phyloP scores from a whole-genome alignment of 2,797 vertebrate species.

The Acestrorhynchus altus region DNA sequence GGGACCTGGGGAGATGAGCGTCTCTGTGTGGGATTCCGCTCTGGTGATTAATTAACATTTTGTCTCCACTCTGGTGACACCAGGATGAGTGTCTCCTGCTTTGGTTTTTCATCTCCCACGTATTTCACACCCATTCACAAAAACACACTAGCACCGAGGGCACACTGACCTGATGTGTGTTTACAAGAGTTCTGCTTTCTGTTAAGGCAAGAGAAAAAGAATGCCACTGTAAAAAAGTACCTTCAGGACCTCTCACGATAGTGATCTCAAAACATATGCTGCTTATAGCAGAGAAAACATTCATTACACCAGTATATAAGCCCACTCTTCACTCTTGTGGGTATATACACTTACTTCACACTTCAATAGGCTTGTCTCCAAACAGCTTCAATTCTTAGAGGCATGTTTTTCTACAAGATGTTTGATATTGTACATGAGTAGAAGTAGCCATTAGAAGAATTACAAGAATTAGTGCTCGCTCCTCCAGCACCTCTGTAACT shows the following conservation, averaged over 20 bases:
- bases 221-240: neutral
- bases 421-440: too few species aligned
- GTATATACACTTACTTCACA: too few species aligned
- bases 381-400: too few species aligned
- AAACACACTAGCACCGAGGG: conserved; percentile 14
- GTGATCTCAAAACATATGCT: neutral
- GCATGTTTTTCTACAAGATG: too few species aligned
- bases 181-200: neutral
- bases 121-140: conserved; percentile 70
- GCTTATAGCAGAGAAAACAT: too few species aligned
- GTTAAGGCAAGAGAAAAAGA: neutral
- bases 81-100: conserved; percentile 76
- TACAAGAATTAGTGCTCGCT: too few species aligned
- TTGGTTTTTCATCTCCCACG: conserved; percentile 65
- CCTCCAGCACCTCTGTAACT: too few species aligned
- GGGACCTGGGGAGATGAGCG: conserved; percentile 28
- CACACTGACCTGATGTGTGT: conserved; percentile 18
- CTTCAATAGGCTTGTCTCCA: too few species aligned
- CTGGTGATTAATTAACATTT: conserved; percentile 37
- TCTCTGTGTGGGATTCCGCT: conserved; percentile 37
- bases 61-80: conserved; percentile 58
- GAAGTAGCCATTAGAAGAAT: too few species aligned
- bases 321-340: too few species aligned
- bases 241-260: neutral
- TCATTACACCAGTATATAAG: too few species aligned